Percentiles rank a stretch among this genome's conserved stretches.
phyloP scores from a whole-genome alignment of 2,888 invertebrate species.

The Drosophila anomelani region DNA sequence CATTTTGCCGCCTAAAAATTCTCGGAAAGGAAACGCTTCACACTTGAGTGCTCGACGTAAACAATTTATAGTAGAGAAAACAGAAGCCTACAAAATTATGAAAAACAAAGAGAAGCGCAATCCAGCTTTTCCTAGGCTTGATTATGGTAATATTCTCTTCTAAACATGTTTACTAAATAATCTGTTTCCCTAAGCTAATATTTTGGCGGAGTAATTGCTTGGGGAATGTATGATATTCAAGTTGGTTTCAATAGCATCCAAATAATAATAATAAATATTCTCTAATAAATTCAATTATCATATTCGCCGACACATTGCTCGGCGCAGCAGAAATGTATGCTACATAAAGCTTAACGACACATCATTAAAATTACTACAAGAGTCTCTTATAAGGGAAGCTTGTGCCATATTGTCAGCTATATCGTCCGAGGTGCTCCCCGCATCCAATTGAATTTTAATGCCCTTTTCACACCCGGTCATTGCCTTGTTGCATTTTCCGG shows the following conservation, averaged over 20 bases:
- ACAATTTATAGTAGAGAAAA: neutral
- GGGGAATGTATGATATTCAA: no score
- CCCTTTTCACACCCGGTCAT: slow-evolving; percentile 28
- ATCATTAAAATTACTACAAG: slow-evolving; percentile 34
- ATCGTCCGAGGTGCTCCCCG: neutral
- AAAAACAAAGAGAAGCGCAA: neutral
- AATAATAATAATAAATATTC: neutral
- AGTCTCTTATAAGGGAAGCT: neutral
- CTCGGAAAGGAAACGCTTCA: slow-evolving; percentile 7
- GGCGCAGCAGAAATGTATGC: slow-evolving; percentile 63
- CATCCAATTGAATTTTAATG: slow-evolving; percentile 28
- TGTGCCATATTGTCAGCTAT: neutral
- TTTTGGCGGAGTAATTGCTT: neutral
- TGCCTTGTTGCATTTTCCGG: slow-evolving; percentile 21
- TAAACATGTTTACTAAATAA: neutral
- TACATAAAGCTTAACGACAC: slow-evolving; percentile 55
- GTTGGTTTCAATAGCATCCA: neutral
- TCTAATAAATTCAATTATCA: neutral
- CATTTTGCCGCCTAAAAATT: slow-evolving; percentile 6
- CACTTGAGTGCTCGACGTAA: slow-evolving; percentile 1
- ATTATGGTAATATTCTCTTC: neutral
- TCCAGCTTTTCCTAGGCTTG: neutral
- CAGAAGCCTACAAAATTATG: slow-evolving; percentile 1
- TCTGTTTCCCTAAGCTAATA: neutral
- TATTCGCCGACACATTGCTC: slow-evolving; percentile 13